Conservation (phyloP, 2,797 vertebrate species). For the Dendrocincla fuliginosa region DNA sequence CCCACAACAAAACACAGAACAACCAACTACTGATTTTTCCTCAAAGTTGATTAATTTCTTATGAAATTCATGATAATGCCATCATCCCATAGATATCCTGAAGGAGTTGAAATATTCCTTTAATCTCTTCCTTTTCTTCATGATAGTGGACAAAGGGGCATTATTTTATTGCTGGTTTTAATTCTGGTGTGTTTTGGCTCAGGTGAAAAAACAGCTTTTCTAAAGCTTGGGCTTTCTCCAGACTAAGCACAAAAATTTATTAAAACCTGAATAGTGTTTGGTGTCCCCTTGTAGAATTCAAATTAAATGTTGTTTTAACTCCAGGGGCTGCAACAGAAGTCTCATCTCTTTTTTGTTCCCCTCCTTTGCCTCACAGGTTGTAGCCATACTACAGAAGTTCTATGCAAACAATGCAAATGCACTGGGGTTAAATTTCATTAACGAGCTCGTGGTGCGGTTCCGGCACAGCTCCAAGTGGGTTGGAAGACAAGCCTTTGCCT, state of each 20-base stretch:
- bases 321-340: not conserved
- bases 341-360: not conserved
- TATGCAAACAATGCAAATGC: slow-evolving; percentile 58
- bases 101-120: not conserved
- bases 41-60: not conserved
- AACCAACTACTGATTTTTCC: not conserved
- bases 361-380: slow-evolving; percentile 60
- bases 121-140: not conserved
- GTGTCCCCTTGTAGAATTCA: not conserved
- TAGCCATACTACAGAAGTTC: slow-evolving; percentile 77
- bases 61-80: not conserved
- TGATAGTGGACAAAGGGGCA: not conserved
- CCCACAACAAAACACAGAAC: not conserved
- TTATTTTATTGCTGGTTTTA: not conserved
- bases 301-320: not conserved
- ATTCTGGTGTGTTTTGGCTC: not conserved
- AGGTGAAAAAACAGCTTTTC: not conserved
- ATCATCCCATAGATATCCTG: not conserved
- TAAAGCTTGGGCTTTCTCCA: not conserved
- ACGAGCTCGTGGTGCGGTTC: slow-evolving; percentile 71
- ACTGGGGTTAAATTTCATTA: slow-evolving; percentile 74
- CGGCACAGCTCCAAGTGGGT: slow-evolving; percentile 78
- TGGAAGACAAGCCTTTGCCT: slow-evolving; percentile 80
- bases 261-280: not conserved
- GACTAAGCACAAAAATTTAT: not conserved